Evolutionary conservation across 2,113 vertebrate species (phyloP), one percentile per base, ranked within the genome.

Genomic region (Fulica atra): DNA sequence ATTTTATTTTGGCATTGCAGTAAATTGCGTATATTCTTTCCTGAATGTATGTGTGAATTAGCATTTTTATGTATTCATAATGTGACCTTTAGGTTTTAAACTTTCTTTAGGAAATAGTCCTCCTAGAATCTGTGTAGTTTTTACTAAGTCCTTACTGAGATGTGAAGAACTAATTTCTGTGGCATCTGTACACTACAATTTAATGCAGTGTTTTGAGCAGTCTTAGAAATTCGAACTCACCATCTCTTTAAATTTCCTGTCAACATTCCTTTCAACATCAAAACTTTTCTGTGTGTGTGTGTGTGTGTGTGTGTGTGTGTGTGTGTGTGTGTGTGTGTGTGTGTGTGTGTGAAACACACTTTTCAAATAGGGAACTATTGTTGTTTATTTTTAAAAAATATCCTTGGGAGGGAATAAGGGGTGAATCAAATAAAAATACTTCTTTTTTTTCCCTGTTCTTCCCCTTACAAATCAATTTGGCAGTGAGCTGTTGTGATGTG

Each of bases 51-150:
- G 40, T 51, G 12, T 80, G 26, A 70, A 91, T 96, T 95, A 95
- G 40, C 87, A 88, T 93, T 95, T 94, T 94, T 80, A 40, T 86
- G 35, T 86, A 83, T 94, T 94, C 63, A 48, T 70, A 88, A 73
- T 68, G 4, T 93, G 90, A 92, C 88, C 90, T 94, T 89, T 86
- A 92, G 68, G 7, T 71, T 86, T 86, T 86, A 70, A 89, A 92
- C 40, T 93, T 94, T 83, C 54, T 65, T 88, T 38, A 73, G 54
- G 54, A 89, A 94, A 77, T 23, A 77, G 29, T 71, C 13, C 28
- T 65, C 11, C 18, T 86, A 35, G 26, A 95, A 64, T 74, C 36
- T 46, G 9, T 20, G 33, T 73, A 35, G 18, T 29, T 81, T 91
- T 73, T 63, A n/a, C 18, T 5, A 81, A 21, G 10, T 61, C 25